A percentile compares a stretch with the other conserved stretches of the same genome.
These are phyloP conservation scores for Mizuhopecten yessoensis DNA, from an alignment of 1,140 invertebrate genomes.

Conservation along the genomic window DNA sequence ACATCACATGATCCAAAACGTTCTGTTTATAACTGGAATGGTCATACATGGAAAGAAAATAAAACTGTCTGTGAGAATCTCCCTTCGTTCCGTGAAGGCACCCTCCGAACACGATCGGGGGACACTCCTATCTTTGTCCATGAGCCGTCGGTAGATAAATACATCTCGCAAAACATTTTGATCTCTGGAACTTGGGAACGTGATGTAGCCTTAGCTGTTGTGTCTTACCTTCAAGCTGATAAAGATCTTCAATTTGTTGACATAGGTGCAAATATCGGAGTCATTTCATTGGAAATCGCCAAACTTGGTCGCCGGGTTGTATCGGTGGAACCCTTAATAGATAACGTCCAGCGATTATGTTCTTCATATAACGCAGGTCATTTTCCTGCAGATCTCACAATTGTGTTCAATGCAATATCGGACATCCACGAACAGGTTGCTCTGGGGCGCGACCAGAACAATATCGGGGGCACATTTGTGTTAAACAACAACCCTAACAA, in stretches of 20 bases:
- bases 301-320: constrained; percentile 55
- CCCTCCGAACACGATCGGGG: constrained; percentile 24
- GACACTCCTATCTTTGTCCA: constrained; percentile 58
- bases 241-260: constrained; percentile 55
- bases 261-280: constrained; percentile 63
- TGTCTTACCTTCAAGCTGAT: constrained; percentile 14
- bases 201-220: constrained; percentile 6
- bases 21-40: not conserved
- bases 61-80: constrained; percentile 45
- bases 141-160: constrained; percentile 52
- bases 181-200: constrained; percentile 46
- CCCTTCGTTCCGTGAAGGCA: constrained; percentile 31
- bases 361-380: constrained; percentile 51
- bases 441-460: constrained; percentile 46
- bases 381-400: constrained; percentile 15
- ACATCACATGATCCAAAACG: not conserved
- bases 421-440: constrained; percentile 43
- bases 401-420: constrained; percentile 56
- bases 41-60: constrained; percentile 36
- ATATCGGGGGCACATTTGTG: constrained; percentile 61
- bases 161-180: constrained; percentile 48
- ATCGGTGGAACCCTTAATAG: constrained; percentile 58
- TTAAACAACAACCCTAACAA: constrained; percentile 47
- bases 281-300: constrained; percentile 60
- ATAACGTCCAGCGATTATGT: constrained; percentile 62